Conservation (phyloP, 1,140 invertebrate genomes). For the Drosophila sulfurigaster region DNA sequence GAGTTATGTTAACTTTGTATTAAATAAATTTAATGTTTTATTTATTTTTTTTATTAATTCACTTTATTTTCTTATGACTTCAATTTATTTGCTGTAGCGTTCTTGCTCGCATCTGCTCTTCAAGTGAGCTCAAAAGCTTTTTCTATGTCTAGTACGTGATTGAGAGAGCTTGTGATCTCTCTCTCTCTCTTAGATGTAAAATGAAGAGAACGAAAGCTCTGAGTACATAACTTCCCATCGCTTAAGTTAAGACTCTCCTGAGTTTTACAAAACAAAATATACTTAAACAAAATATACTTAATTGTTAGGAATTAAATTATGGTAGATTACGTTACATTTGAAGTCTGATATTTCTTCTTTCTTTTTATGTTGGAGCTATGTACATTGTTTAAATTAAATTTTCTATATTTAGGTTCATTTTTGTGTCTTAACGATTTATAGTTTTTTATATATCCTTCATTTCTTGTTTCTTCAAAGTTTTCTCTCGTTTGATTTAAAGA, state of each 20-base stretch:
- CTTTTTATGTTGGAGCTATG: constrained; percentile 29
- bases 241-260: constrained; percentile 6
- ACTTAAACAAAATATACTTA: not conserved
- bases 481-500: constrained; percentile 12
- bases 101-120: no score
- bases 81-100: no score
- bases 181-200: not conserved
- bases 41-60: not conserved
- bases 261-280: not conserved
- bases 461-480: constrained; percentile 12
- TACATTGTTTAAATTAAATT: constrained; percentile 32
- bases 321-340: constrained; percentile 6
- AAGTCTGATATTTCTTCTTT: constrained; percentile 21
- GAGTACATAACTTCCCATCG: constrained; percentile 5
- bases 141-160: no score
- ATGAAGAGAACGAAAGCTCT: not conserved
- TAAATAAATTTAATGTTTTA: not conserved
- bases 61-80: no score
- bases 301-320: not conserved
- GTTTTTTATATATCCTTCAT: constrained; percentile 30
- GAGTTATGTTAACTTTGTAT: no score
- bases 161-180: no score
- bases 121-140: no score
- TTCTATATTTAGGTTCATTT: constrained; percentile 42
- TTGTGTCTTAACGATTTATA: constrained; percentile 45